phyloP scores from a whole-genome alignment of 1,140 invertebrate species.

The Dendroctonus valens region DNA sequence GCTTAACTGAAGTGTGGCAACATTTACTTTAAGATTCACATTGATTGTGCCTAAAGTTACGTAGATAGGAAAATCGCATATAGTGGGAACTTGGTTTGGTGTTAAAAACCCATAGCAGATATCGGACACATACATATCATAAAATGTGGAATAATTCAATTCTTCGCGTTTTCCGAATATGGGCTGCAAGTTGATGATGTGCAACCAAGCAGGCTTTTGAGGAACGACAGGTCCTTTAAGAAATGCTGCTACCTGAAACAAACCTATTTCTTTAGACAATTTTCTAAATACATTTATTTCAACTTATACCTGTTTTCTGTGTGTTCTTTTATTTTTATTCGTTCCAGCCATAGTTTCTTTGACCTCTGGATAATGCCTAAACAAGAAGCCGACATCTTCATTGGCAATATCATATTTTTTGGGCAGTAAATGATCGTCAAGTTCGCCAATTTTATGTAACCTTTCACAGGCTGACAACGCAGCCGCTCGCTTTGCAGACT shows the following conservation, averaged over 20 bases:
- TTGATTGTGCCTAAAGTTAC: constrained; percentile 77
- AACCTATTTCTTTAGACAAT: constrained; percentile 1
- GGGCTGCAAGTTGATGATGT: constrained; percentile 43
- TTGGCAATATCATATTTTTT: constrained; percentile 58
- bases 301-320: constrained; percentile 36
- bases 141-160: constrained; percentile 29
- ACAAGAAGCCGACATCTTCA: constrained; percentile 50
- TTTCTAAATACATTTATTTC: constrained; percentile 1
- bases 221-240: constrained; percentile 8
- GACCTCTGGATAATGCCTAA: constrained; percentile 56
- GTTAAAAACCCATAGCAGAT: constrained; percentile 61
- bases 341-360: constrained; percentile 46
- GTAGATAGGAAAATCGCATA: constrained; percentile 81
- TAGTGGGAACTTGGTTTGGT: constrained; percentile 55
- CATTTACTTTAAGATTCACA: constrained; percentile 60
- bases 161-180: constrained; percentile 33
- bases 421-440: constrained; percentile 76
- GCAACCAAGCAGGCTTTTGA: constrained; percentile 39
- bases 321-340: constrained; percentile 34
- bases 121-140: constrained; percentile 39
- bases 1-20: constrained; percentile 54
- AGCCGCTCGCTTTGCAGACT: constrained; percentile 75
- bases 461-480: constrained; percentile 73
- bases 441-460: constrained; percentile 71
- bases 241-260: constrained; percentile 21